Evolutionary conservation across 2,888 invertebrate genomes (phyloP).

Genomic region (Pseudococcus viburni): DNA sequence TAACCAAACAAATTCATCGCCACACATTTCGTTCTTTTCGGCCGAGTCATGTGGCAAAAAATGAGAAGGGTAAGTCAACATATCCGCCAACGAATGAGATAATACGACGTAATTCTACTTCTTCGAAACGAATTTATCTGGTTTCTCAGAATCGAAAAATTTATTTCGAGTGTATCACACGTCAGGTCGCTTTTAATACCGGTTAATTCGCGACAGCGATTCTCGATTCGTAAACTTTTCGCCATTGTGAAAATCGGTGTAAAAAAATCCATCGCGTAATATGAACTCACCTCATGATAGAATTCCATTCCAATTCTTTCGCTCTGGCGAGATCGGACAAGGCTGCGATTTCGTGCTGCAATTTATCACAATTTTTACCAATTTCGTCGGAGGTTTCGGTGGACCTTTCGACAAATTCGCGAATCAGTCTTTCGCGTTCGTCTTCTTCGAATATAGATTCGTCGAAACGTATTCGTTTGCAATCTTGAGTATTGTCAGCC

Average conservation of each 20-base stretch:
- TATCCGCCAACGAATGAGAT: conserved; percentile 29
- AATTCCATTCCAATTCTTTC: conserved; percentile 91
- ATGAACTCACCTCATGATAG: conserved; percentile 75
- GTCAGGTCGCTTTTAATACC: not conserved
- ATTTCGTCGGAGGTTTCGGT: conserved; percentile 77
- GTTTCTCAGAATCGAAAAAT: conserved; percentile 5
- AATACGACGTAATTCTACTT: not conserved
- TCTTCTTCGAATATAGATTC: conserved; percentile 68
- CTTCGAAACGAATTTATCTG: not conserved
- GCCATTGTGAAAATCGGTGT: not conserved
- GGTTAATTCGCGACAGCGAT: not conserved
- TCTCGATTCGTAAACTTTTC: not conserved
- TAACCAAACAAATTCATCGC: not conserved
- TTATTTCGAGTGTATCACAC: not conserved
- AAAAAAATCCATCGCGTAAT: not conserved
- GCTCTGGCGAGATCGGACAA: conserved; percentile 82
- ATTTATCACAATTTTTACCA: conserved; percentile 78
- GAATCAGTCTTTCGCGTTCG: conserved; percentile 69
- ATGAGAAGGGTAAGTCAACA: conserved; percentile 21
- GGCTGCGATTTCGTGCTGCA: conserved; percentile 75
- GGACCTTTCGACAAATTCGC: conserved; percentile 78
- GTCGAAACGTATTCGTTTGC: conserved; percentile 66
- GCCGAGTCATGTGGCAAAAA: not conserved
- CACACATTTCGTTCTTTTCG: not conserved
- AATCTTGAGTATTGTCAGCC: conserved; percentile 58